phyloP scores from a whole-genome alignment of 2,113 vertebrate species.

The Dendropsophus ebraccatus region DNA sequence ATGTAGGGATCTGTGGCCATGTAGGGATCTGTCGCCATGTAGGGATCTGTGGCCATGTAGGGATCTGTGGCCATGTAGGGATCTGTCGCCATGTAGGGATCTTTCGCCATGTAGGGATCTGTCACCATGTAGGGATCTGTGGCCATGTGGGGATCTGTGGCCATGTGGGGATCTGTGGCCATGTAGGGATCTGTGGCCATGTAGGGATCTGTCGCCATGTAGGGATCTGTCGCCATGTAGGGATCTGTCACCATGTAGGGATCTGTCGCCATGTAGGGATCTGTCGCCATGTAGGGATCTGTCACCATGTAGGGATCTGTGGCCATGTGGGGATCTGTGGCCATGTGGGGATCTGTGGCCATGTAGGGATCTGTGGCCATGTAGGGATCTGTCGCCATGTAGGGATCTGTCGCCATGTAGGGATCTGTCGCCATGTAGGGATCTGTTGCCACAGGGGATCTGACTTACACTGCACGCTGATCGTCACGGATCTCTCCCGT shows the following conservation, averaged over 20 bases:
- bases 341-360: accelerated
- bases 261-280: not conserved
- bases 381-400: not conserved
- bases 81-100: not conserved
- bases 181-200: too few species aligned
- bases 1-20: too few species aligned
- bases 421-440: not conserved
- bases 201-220: not conserved
- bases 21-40: not conserved
- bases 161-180: accelerated
- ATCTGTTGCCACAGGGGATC: not conserved
- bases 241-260: too few species aligned
- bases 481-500: slow-evolving; percentile 81
- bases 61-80: too few species aligned
- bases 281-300: accelerated
- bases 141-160: not conserved
- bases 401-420: not conserved
- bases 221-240: not conserved
- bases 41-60: not conserved
- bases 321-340: not conserved
- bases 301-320: too few species aligned
- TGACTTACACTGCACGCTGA: slow-evolving; percentile 87
- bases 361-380: not conserved
- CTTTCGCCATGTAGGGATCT: accelerated
- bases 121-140: too few species aligned